Percentiles rank a stretch among this genome's conserved stretches.
Evolutionary conservation across 1,140 invertebrate species (phyloP).

Genomic region (Leptonema lineaticorne): DNA sequence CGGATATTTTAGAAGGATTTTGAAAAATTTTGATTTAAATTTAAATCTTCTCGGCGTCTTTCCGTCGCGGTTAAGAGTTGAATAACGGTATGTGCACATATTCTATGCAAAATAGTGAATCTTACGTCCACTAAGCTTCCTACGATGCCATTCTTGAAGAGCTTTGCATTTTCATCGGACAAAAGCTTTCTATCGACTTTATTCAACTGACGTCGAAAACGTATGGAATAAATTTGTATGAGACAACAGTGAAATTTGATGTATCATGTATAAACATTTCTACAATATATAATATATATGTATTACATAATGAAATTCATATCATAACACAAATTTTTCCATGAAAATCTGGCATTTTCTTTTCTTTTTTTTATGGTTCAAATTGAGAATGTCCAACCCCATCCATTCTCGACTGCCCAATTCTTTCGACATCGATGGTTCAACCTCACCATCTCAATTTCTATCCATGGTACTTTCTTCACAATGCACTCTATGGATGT

Average conservation of each 20-base stretch:
- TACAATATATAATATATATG: too few species aligned
- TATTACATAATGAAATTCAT: neutral
- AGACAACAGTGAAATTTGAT: constrained; percentile 18
- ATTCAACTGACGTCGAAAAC: neutral
- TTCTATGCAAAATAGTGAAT: constrained; percentile 22
- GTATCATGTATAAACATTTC: too few species aligned
- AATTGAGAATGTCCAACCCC: constrained; percentile 13
- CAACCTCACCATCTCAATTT: constrained; percentile 24
- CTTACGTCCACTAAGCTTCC: constrained; percentile 26
- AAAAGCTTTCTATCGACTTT: constrained; percentile 26
- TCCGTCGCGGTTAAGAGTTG: neutral
- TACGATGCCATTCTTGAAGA: constrained; percentile 27
- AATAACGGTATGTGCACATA: constrained; percentile 5
- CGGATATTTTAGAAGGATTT: too few species aligned
- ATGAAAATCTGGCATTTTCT: neutral
- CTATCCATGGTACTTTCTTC: constrained; percentile 16
- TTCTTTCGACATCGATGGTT: neutral
- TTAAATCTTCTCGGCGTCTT: neutral
- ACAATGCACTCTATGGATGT: constrained; percentile 36
- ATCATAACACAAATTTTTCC: neutral
- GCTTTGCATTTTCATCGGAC: constrained; percentile 38
- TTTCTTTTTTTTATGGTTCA: too few species aligned
- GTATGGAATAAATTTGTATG: constrained; percentile 18
- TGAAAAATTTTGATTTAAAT: neutral
- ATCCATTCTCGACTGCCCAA: constrained; percentile 37